phyloP scores from a whole-genome alignment of 2,888 invertebrate species.

The Gastrophysa polygoni region DNA sequence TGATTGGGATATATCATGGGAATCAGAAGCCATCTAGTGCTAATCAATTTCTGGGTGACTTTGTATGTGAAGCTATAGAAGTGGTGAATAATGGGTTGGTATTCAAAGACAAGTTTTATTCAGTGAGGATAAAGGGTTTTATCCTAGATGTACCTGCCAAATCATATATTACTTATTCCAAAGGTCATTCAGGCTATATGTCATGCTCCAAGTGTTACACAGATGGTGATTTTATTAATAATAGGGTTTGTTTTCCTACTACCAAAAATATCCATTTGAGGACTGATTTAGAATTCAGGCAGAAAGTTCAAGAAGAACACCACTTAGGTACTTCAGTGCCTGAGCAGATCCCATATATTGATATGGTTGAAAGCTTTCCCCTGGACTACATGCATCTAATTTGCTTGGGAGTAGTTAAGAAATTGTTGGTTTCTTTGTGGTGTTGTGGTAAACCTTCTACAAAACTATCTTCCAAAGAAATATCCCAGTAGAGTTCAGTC shows the following conservation, averaged over 20 bases:
- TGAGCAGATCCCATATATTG: slow-evolving; percentile 11
- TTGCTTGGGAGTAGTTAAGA: slow-evolving; percentile 22
- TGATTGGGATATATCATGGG: slow-evolving; percentile 2
- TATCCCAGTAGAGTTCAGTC: slow-evolving; percentile 15
- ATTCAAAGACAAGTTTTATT: slow-evolving; percentile 16
- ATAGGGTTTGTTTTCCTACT: slow-evolving; percentile 29
- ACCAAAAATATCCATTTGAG: slow-evolving; percentile 1
- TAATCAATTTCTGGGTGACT: slow-evolving; percentile 23
- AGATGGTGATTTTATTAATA: slow-evolving; percentile 23
- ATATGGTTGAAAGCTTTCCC: slow-evolving; percentile 19
- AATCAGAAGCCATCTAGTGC: slow-evolving; percentile 9
- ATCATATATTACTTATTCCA: slow-evolving; percentile 26
- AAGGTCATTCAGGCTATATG: slow-evolving; percentile 34
- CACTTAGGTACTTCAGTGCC: slow-evolving; percentile 9
- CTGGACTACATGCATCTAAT: slow-evolving; percentile 21
- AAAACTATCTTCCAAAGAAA: slow-evolving; percentile 14
- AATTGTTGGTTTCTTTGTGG: slow-evolving; percentile 19
- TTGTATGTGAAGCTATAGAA: slow-evolving; percentile 24
- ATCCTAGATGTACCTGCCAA: slow-evolving; percentile 27
- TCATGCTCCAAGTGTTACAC: slow-evolving; percentile 37
- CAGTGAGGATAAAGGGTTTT: slow-evolving; percentile 23
- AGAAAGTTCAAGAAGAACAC: slow-evolving; percentile 13
- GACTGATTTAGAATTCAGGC: slow-evolving; percentile 8
- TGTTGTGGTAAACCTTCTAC: slow-evolving; percentile 19
- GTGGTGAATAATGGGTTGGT: slow-evolving; percentile 26